phyloP scores from a whole-genome alignment of 2,113 vertebrate species.

The Entomyzon cyanotis region DNA sequence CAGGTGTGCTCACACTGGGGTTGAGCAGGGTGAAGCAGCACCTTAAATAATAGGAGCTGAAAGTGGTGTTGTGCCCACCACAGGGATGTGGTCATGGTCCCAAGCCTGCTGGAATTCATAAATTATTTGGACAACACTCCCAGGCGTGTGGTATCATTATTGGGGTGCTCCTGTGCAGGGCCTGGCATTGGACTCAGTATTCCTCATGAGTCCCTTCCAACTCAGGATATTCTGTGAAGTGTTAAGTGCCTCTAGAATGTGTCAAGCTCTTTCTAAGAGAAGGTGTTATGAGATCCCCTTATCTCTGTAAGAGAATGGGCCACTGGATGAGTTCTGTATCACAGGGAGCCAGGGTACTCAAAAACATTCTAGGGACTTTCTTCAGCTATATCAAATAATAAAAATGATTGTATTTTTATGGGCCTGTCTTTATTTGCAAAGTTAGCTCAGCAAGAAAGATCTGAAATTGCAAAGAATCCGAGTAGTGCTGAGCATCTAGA shows the following conservation, averaged over 20 bases:
- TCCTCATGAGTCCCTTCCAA: not conserved
- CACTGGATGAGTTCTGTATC: not conserved
- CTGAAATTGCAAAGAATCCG: not conserved
- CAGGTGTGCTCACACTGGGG: rapidly evolving
- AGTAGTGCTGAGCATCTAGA: not conserved
- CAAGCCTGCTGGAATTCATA: not conserved
- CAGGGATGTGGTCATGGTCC: not conserved
- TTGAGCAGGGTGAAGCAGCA: not conserved
- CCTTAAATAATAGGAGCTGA: not conserved
- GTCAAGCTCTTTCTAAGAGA: not conserved
- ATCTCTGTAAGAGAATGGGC: not conserved
- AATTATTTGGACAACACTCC: not conserved
- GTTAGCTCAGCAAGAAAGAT: not conserved
- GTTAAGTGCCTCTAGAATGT: not conserved
- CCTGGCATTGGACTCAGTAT: not conserved
- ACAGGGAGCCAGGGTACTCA: not conserved
- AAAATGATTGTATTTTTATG: not conserved
- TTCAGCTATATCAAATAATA: not conserved
- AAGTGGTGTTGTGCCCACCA: not conserved
- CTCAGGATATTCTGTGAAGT: not conserved
- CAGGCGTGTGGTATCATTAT: not conserved
- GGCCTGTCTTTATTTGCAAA: not conserved
- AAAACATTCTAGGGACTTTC: not conserved
- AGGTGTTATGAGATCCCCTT: not conserved
- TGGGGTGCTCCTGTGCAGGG: not conserved